Conservation (phyloP, 64 coral and sea anemone species). For the Stylophora pistillata region DNA sequence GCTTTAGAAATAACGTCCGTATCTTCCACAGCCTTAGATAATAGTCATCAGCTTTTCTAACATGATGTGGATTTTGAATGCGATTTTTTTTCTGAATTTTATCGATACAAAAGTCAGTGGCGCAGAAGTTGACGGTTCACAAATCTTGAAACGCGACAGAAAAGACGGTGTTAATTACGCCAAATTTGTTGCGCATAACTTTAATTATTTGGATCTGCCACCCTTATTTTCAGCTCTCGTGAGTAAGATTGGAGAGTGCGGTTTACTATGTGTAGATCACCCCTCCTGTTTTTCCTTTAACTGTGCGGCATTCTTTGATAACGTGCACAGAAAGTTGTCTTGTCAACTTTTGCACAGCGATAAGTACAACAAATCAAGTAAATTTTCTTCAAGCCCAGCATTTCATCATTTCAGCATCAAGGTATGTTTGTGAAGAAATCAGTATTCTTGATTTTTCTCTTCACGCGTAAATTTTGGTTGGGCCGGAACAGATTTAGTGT, state of each 20-base stretch:
- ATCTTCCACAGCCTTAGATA: not conserved
- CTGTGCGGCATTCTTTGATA: not conserved
- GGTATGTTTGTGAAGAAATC: not conserved
- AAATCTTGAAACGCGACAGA: not conserved
- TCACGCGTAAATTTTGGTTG: not conserved
- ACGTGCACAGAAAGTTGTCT: not conserved
- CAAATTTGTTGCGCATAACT: not conserved
- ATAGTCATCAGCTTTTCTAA: not conserved
- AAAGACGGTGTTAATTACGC: not conserved
- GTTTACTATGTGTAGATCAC: not conserved
- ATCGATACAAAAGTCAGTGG: not conserved
- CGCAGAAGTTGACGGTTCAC: not conserved
- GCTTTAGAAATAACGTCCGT: too few species aligned
- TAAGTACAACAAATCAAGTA: constrained; percentile 11
- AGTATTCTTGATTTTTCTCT: not conserved
- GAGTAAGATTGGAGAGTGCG: not conserved
- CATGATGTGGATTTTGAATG: not conserved
- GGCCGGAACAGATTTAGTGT: not conserved
- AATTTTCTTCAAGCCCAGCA: not conserved
- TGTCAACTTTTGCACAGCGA: constrained; percentile 33
- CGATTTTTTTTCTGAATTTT: not conserved
- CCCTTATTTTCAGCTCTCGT: not conserved
- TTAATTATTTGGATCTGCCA: not conserved
- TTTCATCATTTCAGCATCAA: constrained; percentile 28
- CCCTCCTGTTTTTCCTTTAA: constrained; percentile 14